Evolutionary conservation across 2,888 invertebrate species (phyloP).

Genomic region (Amphipoea lucens): DNA sequence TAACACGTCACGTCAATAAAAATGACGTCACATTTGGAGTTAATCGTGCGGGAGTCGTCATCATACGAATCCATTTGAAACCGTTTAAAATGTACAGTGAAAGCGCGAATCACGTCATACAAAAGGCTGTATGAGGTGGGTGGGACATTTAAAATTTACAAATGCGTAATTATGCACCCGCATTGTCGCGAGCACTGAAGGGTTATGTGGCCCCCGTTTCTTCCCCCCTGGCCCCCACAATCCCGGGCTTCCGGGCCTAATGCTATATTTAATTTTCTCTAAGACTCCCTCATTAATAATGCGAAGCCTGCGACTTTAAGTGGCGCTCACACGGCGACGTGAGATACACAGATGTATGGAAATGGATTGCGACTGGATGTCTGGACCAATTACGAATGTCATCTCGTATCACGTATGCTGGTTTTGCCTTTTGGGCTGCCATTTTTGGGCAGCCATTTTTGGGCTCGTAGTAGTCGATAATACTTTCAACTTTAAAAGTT

Average conservation of each 20-base stretch:
- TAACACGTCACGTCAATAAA: conserved; percentile 70
- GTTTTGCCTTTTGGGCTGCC: background rate
- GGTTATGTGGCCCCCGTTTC: conserved; percentile 81
- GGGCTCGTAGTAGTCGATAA: too few relatives aligned
- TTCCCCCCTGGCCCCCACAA: conserved; percentile 76
- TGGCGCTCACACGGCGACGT: conserved; percentile 88
- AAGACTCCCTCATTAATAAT: conserved; percentile 91
- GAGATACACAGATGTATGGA: conserved; percentile 79
- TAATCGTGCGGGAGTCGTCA: conserved; percentile 83
- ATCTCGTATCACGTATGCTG: conserved; percentile 1
- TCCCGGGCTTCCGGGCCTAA: conserved; percentile 89
- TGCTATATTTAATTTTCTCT: conserved; percentile 91
- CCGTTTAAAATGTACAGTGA: conserved; percentile 83
- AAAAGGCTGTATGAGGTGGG: conserved; percentile 89
- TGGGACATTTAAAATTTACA: conserved; percentile 90
- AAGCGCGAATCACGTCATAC: conserved; percentile 89
- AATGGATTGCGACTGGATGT: conserved; percentile 60
- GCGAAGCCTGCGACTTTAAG: conserved; percentile 90
- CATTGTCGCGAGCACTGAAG: conserved; percentile 87
- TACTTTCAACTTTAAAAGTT: too few relatives aligned
- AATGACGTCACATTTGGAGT: conserved; percentile 82
- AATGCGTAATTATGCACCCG: conserved; percentile 91
- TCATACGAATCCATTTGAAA: conserved; percentile 84
- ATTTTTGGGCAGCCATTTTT: background rate
- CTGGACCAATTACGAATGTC: conserved; percentile 35